phyloP scores from a whole-genome alignment of 2,888 invertebrate genomes.

The Eupsilia transversa region DNA sequence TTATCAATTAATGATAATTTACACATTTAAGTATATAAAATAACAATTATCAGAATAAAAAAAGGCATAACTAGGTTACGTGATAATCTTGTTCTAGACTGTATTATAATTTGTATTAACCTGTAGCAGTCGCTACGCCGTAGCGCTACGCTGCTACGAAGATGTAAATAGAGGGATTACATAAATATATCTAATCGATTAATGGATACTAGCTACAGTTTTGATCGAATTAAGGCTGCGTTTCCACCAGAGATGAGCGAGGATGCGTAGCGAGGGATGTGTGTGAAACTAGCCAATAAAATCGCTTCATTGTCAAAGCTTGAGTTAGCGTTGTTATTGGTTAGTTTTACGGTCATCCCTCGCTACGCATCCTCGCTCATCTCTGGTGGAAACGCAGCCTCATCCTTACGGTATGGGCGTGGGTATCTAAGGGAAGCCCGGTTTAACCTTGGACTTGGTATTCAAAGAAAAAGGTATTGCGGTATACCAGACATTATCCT shows the following conservation, averaged over 20 bases:
- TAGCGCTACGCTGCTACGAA: constrained; percentile 58
- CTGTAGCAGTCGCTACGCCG: constrained; percentile 53
- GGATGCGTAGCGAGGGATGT: too few relatives aligned
- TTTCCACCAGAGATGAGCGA: too few relatives aligned
- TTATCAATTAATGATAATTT: too few relatives aligned
- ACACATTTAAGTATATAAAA: too few relatives aligned
- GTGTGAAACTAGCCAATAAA: too few relatives aligned
- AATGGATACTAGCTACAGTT: not conserved
- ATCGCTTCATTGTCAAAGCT: too few relatives aligned
- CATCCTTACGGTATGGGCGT: not conserved
- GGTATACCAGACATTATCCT: constrained; percentile 1
- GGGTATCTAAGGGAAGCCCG: constrained; percentile 4
- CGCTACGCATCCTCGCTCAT: too few relatives aligned
- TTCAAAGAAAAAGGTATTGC: constrained; percentile 4
- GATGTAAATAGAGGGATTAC: not conserved
- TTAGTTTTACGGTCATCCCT: too few relatives aligned
- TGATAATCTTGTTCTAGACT: not conserved
- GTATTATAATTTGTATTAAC: not conserved
- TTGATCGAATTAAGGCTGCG: too few relatives aligned
- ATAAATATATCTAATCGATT: not conserved
- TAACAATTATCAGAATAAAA: too few relatives aligned
- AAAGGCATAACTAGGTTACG: not conserved
- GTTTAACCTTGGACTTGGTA: constrained; percentile 14
- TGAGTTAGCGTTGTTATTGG: too few relatives aligned
- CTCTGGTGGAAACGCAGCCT: too few relatives aligned